Evolutionary conservation across 1,140 invertebrate species (phyloP).

Genomic region (Pantala flavescens): DNA sequence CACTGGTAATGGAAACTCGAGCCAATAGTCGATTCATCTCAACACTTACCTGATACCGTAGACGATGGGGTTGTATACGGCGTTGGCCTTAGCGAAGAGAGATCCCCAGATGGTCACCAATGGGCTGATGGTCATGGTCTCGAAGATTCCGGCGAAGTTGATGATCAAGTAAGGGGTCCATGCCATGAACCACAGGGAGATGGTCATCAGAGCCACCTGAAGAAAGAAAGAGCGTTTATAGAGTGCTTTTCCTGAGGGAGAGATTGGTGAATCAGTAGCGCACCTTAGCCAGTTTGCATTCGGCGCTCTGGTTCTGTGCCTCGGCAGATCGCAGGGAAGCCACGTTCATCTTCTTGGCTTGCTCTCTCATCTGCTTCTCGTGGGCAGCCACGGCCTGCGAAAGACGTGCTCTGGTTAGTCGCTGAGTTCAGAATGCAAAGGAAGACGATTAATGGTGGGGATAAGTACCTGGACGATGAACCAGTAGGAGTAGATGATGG

Average conservation of each 20-base stretch:
- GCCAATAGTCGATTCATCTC: too few relatives aligned
- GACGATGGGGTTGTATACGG: slow-evolving; percentile 57
- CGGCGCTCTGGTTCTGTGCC: slow-evolving; percentile 47
- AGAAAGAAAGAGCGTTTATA: not conserved
- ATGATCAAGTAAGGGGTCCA: slow-evolving; percentile 65
- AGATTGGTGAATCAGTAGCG: not conserved
- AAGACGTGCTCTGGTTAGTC: slow-evolving; percentile 28
- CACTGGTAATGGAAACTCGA: not conserved
- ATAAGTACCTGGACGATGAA: slow-evolving; percentile 48
- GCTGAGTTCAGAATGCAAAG: too few relatives aligned
- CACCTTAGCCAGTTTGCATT: slow-evolving; percentile 50
- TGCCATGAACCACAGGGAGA: slow-evolving; percentile 62
- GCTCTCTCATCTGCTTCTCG: slow-evolving; percentile 57
- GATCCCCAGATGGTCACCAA: slow-evolving; percentile 55
- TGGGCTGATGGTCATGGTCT: slow-evolving; percentile 46
- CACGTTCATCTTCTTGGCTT: slow-evolving; percentile 63
- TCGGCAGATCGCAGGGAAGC: slow-evolving; percentile 51
- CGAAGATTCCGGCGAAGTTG: slow-evolving; percentile 57
- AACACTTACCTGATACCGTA: slow-evolving; percentile 50
- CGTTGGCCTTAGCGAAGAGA: slow-evolving; percentile 54
- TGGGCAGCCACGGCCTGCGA: slow-evolving; percentile 59
- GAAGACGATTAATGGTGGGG: too few relatives aligned
- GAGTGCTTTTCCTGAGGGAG: slow-evolving; percentile 17
- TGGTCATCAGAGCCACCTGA: slow-evolving; percentile 60
- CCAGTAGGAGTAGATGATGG: slow-evolving; percentile 67